Evolutionary conservation across 1,140 invertebrate genomes (phyloP).

Genomic region (Aphis craccivora): DNA sequence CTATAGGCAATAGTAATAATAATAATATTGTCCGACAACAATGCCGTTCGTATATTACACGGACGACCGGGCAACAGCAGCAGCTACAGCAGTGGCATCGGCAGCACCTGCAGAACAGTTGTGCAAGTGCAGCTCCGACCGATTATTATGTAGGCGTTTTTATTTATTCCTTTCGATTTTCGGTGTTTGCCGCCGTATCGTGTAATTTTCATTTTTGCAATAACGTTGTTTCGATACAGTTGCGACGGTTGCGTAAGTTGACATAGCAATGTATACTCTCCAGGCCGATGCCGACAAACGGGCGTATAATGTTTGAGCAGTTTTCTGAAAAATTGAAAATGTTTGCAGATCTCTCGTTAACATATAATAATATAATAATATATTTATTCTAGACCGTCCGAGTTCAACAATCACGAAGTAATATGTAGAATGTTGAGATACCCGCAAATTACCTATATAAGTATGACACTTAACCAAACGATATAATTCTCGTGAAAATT

Average conservation of each 20-base stretch:
- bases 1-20: neutral
- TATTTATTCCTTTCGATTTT: neutral
- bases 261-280: neutral
- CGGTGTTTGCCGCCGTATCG: neutral
- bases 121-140: neutral
- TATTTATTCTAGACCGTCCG: no score
- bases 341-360: neutral
- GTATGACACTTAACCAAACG: no score
- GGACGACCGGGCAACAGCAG: neutral
- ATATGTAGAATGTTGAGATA: no score
- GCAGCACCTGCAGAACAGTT: neutral
- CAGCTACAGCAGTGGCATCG: neutral
- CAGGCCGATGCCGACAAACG: neutral
- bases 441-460: neutral
- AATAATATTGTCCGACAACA: slow-evolving; percentile 15
- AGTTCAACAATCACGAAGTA: neutral
- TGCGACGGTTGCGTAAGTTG: no score
- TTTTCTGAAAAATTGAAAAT: neutral
- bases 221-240: neutral
- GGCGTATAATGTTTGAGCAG: neutral
- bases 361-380: no score
- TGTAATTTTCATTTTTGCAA: neutral
- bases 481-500: neutral
- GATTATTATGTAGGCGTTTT: neutral
- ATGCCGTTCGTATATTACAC: neutral